These are phyloP conservation scores for Streptopelia turtur DNA, from an alignment of 2,797 vertebrate genomes.

Conservation along the genomic window DNA sequence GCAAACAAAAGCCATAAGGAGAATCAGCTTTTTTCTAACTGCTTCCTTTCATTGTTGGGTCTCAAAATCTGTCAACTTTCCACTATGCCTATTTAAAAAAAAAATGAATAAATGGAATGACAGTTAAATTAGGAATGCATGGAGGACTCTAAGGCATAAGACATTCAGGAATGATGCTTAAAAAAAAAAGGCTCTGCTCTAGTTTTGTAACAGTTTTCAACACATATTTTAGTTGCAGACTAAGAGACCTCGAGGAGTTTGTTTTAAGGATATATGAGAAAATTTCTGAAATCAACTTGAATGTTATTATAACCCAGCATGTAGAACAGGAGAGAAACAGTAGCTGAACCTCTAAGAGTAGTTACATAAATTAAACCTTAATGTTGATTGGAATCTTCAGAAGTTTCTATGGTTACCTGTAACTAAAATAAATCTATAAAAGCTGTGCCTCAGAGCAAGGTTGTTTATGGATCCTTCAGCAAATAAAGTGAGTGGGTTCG, in stretches of 20 bases:
- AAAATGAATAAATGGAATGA: not conserved
- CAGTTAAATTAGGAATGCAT: not conserved
- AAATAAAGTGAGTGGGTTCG: not conserved
- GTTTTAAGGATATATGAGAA: not conserved
- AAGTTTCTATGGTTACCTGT: not conserved
- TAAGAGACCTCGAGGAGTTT: not conserved
- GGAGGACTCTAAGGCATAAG: not conserved
- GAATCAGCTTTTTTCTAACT: not conserved
- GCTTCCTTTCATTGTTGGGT: not conserved
- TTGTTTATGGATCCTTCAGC: not conserved
- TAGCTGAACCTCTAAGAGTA: not conserved
- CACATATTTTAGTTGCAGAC: not conserved
- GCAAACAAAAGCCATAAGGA: conserved; percentile 36
- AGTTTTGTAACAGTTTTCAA: not conserved
- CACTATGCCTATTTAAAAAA: not conserved
- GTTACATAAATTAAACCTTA: not conserved
- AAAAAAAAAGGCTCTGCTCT: not conserved
- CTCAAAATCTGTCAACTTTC: not conserved
- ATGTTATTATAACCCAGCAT: not conserved
- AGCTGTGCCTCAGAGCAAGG: not conserved
- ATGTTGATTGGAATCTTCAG: not conserved
- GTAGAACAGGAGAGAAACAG: not conserved
- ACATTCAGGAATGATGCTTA: not conserved
- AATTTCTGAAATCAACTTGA: not conserved
- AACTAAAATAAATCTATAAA: not conserved